Conservation (phyloP, 2,797 vertebrate genomes). For the Rhinatrema bivittatum region DNA sequence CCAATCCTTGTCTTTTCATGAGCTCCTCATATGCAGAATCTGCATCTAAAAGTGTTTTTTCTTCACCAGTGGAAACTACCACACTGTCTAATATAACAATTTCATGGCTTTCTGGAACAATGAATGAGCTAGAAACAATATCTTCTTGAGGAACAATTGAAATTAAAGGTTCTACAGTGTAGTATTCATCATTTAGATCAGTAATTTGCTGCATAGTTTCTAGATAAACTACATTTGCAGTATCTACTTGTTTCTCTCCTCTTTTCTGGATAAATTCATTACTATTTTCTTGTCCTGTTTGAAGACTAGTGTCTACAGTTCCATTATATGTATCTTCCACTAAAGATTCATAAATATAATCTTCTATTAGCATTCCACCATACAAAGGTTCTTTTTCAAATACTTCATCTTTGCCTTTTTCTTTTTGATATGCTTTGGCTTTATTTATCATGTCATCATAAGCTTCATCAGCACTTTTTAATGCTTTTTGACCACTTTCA, state of each 20-base stretch:
- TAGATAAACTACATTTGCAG: constrained; percentile 78
- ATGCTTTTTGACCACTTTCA: constrained; percentile 50
- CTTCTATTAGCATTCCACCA: constrained; percentile 93
- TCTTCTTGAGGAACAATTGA: constrained; percentile 60
- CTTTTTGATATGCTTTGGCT: constrained; percentile 67
- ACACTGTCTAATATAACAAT: constrained; percentile 66
- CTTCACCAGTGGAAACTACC: constrained; percentile 42
- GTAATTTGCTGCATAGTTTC: constrained; percentile 76
- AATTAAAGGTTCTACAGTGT: constrained; percentile 63
- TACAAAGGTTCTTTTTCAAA: constrained; percentile 92
- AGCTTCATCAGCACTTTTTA: constrained; percentile 86
- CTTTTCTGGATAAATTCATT: constrained; percentile 55
- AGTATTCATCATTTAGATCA: constrained; percentile 73
- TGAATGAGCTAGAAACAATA: constrained; percentile 56
- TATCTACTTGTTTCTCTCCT: constrained; percentile 65
- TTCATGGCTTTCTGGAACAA: constrained; percentile 76
- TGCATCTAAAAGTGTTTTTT: constrained; percentile 53
- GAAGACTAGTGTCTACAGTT: constrained; percentile 43
- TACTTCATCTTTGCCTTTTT: constrained; percentile 70
- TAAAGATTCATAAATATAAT: constrained; percentile 95
- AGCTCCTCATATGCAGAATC: constrained; percentile 67
- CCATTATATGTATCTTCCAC: constrained; percentile 76
- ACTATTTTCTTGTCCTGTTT: constrained; percentile 52
- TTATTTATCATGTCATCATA: constrained; percentile 91
- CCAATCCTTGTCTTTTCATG: constrained; percentile 71